Evolutionary conservation across 2,888 invertebrate genomes (phyloP).

Genomic region (Orchesellides sinensis): DNA sequence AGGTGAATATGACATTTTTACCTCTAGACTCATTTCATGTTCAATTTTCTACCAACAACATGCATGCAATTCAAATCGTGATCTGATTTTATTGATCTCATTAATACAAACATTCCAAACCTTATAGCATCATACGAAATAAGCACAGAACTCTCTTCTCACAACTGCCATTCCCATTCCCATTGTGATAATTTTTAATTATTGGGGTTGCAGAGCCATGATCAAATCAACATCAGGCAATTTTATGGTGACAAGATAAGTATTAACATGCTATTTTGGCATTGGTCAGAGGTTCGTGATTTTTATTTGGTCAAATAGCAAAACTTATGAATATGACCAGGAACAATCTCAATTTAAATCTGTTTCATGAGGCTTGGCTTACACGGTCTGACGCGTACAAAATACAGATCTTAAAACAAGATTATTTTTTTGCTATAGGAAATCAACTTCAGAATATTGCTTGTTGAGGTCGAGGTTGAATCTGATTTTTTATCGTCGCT

Average conservation of each 20-base stretch:
- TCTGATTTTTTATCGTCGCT: no score
- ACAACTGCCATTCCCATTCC: not conserved
- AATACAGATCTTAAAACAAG: no score
- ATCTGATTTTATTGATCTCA: slow-evolving; percentile 30
- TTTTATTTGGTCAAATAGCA: no score
- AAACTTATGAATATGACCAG: no score
- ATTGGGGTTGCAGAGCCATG: not conserved
- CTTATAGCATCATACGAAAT: no score
- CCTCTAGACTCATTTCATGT: not conserved
- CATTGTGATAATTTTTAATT: slow-evolving; percentile 4
- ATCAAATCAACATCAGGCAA: not conserved
- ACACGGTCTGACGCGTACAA: no score
- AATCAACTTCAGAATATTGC: no score
- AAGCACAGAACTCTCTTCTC: not conserved
- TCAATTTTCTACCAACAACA: not conserved
- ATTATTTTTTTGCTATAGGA: no score
- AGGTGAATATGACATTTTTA: no score
- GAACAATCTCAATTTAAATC: not conserved
- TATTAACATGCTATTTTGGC: not conserved
- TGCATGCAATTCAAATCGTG: slow-evolving; percentile 30
- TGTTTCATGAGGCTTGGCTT: not conserved
- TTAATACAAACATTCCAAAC: no score
- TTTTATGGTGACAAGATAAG: slow-evolving; percentile 21
- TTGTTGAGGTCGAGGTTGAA: no score
- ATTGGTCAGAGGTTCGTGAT: not conserved